Evolutionary conservation across 2,888 invertebrate genomes (phyloP), one percentile per base, ranked within the genome.

Genomic region (Sphecodes monilicornis): DNA sequence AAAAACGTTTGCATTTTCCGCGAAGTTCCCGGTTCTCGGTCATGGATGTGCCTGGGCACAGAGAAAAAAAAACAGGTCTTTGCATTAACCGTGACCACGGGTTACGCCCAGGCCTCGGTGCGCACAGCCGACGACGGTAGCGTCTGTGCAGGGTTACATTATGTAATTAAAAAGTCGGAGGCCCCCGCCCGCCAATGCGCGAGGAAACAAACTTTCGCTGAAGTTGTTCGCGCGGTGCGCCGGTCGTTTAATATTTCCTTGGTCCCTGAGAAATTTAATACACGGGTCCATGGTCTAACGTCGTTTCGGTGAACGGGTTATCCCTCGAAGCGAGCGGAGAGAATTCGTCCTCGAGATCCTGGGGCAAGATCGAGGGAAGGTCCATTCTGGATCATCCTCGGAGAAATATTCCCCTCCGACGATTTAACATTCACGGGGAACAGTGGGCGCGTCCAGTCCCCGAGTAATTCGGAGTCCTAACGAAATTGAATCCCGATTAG

Each of bases 91-190:
- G 69, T 46, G 64, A 54, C 73, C 73, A 70, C 72, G 72, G 72
- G 22, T 10, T 50, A 22, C 54, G 80, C 32, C 70, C 36, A 18
- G 76, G 43, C 43, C 13, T 26, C 26, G 11, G 32, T 46, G 46
- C 22, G 43, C 32, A 10, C 39, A 18, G 26, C 26, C 22, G 22
- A 36, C 22, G 64, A 64, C 10, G 54, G 50, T 36, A 66, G 22
- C 50, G 54, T 36, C 43, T 36, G 72, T 26, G 32, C 50, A 54
- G 57, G 50, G 82, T 46, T 78, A 66, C 77, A 81, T 85, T 77
- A 85, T 81, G 76, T 78, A 77, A 86, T 85, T 85, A 85, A 86
- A 85, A 85, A 80, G 68, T 80, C 57, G 16, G 57, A 46, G 43
- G n/a, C 13, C 10, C 10, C 50, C 3, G 46, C 72, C 46, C 50